Percentiles rank a stretch among this genome's conserved stretches.
Conservation (phyloP, 2,113 vertebrate genomes). For the Dolichotis patagonum region DNA sequence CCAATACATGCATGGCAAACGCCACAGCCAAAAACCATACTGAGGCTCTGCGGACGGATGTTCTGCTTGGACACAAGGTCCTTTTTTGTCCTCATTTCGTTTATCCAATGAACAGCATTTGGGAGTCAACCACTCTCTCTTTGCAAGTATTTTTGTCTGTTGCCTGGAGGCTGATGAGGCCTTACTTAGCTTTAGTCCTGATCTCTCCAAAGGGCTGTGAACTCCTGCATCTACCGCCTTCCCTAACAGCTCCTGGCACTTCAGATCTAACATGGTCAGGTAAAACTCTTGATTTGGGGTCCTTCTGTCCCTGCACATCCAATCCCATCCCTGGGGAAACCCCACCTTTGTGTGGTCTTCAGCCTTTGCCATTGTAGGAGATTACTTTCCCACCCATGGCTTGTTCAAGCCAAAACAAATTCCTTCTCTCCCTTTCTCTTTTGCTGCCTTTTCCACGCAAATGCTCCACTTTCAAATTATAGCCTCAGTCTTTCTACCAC, state of each 20-base stretch:
- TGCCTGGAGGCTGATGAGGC: not conserved
- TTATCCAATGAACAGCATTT: not conserved
- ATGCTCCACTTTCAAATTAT: not conserved
- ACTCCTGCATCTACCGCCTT: not conserved
- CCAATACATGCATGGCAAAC: not conserved
- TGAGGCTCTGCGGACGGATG: not conserved
- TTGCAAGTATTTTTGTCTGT: not conserved
- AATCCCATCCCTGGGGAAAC: not conserved
- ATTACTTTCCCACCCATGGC: no score
- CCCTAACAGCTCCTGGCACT: not conserved
- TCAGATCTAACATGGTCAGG: not conserved
- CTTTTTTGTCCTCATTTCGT: not conserved
- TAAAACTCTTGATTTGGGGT: not conserved
- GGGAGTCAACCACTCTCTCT: not conserved
- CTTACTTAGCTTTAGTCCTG: not conserved
- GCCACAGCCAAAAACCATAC: rapidly evolving
- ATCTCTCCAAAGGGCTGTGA: not conserved
- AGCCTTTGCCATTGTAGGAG: no score
- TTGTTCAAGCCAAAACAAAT: not conserved
- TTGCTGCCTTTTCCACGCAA: no score
- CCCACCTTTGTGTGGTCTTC: rapidly evolving
- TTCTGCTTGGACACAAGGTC: not conserved
- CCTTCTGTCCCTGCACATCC: not conserved
- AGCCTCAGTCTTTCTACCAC: not conserved
- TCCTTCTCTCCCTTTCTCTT: not conserved